These are phyloP conservation scores for Trididemnum clinides DNA, from an alignment of 23 tunicate genomes.

Conservation along the genomic window DNA sequence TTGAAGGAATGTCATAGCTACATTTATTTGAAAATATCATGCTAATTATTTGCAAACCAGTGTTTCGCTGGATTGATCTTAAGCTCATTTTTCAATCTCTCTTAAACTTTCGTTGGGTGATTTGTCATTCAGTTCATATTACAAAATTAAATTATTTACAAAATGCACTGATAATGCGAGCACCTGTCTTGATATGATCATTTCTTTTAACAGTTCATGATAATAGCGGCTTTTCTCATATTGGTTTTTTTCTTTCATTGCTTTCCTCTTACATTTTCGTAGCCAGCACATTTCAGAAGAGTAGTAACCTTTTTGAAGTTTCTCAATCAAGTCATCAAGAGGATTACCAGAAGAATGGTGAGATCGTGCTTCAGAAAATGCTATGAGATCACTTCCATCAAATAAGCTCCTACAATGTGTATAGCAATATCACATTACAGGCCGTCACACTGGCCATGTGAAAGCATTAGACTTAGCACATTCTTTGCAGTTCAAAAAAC, in stretches of 20 bases:
- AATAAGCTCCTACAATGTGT: not conserved
- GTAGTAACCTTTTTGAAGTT: slow-evolving; percentile 30
- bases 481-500: too few relatives aligned
- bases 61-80: too few relatives aligned
- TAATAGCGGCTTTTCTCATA: slow-evolving; percentile 6
- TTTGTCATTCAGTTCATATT: too few relatives aligned
- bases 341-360: slow-evolving; percentile 20
- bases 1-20: too few relatives aligned
- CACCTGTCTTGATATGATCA: slow-evolving; percentile 51
- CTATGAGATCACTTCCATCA: slow-evolving; percentile 1
- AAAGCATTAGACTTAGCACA: not conserved
- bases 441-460: not conserved
- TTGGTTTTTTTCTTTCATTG: not conserved
- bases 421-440: not conserved
- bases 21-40: too few relatives aligned
- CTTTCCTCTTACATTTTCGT: slow-evolving; percentile 6
- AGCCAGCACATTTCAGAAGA: not conserved
- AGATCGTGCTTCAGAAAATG: not conserved
- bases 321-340: slow-evolving; percentile 1
- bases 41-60: too few relatives aligned
- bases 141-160: too few relatives aligned
- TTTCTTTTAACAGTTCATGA: slow-evolving; percentile 41
- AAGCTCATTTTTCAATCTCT: too few relatives aligned
- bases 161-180: too few relatives aligned
- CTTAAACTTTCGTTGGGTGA: too few relatives aligned